These are phyloP conservation scores for Halocynthia aurantium DNA, from an alignment of 23 tunicate species.

Conservation along the genomic window DNA sequence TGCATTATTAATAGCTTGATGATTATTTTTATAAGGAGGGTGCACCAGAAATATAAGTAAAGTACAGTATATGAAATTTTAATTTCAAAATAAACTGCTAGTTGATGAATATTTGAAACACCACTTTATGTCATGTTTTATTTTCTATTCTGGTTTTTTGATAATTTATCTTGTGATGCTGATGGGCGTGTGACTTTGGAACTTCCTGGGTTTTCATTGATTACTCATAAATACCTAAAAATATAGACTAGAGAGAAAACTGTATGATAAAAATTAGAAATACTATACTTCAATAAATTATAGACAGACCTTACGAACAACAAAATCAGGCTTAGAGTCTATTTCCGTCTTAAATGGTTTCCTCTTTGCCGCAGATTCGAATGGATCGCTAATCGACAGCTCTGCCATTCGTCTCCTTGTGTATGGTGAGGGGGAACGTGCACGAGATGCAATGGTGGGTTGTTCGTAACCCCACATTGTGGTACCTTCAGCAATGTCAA, in stretches of 20 bases:
- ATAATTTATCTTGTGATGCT: not conserved
- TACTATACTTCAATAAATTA: not conserved
- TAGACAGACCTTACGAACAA: slow-evolving; percentile 66
- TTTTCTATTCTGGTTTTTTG: not conserved
- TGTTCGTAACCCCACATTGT: slow-evolving; percentile 79
- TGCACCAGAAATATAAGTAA: no score
- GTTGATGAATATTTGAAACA: no score
- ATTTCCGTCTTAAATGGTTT: slow-evolving; percentile 74
- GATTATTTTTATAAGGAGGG: no score
- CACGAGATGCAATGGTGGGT: slow-evolving; percentile 83
- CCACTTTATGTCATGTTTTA: no score
- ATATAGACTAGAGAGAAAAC: no score
- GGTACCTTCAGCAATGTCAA: slow-evolving; percentile 8
- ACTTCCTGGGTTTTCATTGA: no score
- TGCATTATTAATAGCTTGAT: no score
- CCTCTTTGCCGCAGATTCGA: slow-evolving; percentile 57
- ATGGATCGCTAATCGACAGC: slow-evolving; percentile 79
- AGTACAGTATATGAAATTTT: no score
- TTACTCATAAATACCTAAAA: no score
- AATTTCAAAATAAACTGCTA: no score
- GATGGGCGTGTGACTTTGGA: no score
- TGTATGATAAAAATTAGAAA: no score
- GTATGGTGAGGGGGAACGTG: slow-evolving; percentile 94
- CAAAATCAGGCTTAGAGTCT: slow-evolving; percentile 73
- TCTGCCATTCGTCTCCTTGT: slow-evolving; percentile 89